These are phyloP conservation scores for Drosophila subquinaria DNA, from an alignment of 2,888 invertebrate genomes.

Conservation along the genomic window DNA sequence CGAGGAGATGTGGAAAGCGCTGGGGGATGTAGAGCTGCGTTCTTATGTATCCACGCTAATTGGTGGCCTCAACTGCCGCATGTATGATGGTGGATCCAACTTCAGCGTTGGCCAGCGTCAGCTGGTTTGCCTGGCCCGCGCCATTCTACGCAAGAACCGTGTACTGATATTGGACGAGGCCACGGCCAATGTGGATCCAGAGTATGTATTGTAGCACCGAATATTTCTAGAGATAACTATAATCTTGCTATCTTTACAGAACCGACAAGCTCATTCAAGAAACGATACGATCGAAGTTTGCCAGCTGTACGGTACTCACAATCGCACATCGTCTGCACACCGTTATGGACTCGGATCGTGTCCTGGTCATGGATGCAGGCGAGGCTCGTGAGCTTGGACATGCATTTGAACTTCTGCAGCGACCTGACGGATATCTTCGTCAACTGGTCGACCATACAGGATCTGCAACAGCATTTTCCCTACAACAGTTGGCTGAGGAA, in stretches of 20 bases:
- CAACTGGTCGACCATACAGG: constrained; percentile 91
- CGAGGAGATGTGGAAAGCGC: constrained; percentile 91
- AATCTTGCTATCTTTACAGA: constrained; percentile 83
- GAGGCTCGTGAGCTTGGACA: constrained; percentile 91
- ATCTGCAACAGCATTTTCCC: constrained; percentile 86
- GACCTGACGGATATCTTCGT: constrained; percentile 88
- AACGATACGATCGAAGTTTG: constrained; percentile 92
- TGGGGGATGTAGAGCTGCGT: constrained; percentile 92
- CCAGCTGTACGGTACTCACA: constrained; percentile 93
- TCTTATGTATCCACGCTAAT: constrained; percentile 88
- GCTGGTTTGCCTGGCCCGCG: constrained; percentile 93
- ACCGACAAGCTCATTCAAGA: constrained; percentile 94
- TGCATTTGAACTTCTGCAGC: constrained; percentile 89
- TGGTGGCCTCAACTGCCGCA: constrained; percentile 88
- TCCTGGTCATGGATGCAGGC: constrained; percentile 93
- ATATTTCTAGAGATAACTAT: background rate
- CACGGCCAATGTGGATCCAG: constrained; percentile 95
- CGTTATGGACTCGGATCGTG: constrained; percentile 95
- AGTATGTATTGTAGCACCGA: constrained; percentile 86
- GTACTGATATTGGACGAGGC: constrained; percentile 96
- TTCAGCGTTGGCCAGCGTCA: constrained; percentile 96
- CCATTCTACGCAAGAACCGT: constrained; percentile 92
- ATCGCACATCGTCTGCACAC: constrained; percentile 96
- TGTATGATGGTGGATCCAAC: constrained; percentile 92
- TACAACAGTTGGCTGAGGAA: constrained; percentile 88